Percentiles rank a stretch among this genome's conserved stretches.
Conservation (phyloP, 2,888 invertebrate genomes). For the Tholera decimalis region DNA sequence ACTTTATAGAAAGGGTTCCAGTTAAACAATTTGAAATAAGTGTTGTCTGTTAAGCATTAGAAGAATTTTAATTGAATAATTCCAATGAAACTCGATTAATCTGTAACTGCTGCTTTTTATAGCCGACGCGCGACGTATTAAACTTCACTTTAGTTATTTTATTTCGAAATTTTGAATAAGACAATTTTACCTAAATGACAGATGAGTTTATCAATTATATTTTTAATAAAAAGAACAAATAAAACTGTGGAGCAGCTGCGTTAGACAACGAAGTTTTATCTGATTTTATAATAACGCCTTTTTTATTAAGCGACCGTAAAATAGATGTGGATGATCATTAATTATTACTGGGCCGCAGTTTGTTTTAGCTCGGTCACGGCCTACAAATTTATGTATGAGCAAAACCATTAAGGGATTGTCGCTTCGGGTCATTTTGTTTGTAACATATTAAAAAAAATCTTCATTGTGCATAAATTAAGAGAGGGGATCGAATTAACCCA, state of each 20-base stretch:
- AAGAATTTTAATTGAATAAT: slow-evolving; percentile 80
- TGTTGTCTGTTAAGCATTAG: slow-evolving; percentile 72
- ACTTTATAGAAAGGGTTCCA: slow-evolving; percentile 81
- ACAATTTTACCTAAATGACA: slow-evolving; percentile 54
- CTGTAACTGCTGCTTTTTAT: slow-evolving; percentile 57
- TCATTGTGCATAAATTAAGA: slow-evolving; percentile 61
- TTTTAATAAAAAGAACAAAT: slow-evolving; percentile 47
- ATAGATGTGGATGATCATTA: slow-evolving; percentile 88
- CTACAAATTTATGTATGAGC: slow-evolving; percentile 88
- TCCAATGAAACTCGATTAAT: slow-evolving; percentile 65
- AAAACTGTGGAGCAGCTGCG: slow-evolving; percentile 77
- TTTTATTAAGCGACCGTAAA: slow-evolving; percentile 86
- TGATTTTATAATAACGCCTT: slow-evolving; percentile 84
- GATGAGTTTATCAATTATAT: slow-evolving; percentile 59
- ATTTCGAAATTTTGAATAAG: slow-evolving; percentile 34
- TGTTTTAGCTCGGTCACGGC: slow-evolving; percentile 88
- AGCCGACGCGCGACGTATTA: slow-evolving; percentile 28
- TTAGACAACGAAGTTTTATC: slow-evolving; percentile 72
- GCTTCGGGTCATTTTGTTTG: slow-evolving; percentile 79
- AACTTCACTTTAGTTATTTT: slow-evolving; percentile 31
- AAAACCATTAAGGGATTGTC: slow-evolving; percentile 87
- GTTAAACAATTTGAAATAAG: slow-evolving; percentile 80
- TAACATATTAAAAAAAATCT: slow-evolving; percentile 65
- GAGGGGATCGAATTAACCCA: slow-evolving; percentile 53
- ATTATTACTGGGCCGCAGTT: slow-evolving; percentile 86